Evolutionary conservation across 2,888 invertebrate genomes (phyloP), one percentile per base, ranked within the genome.

Genomic region (Pammene fasciana): DNA sequence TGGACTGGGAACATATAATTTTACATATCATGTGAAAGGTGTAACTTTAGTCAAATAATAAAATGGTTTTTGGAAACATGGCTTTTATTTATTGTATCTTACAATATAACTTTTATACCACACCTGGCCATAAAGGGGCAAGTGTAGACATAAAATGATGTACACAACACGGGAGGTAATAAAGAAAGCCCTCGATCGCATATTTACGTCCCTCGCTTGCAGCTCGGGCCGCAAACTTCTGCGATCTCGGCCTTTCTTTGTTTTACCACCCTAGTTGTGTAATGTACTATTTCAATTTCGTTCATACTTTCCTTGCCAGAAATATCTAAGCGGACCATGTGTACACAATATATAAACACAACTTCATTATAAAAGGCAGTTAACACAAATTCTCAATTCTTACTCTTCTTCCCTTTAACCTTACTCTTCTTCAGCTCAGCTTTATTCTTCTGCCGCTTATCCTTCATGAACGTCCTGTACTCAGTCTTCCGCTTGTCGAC

Each of bases 391-490:
- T 16, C 18, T 73, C 66, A 78, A 76, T 79, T 76, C 6, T 70
- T 71, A 67, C 79, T 80, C 68, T 82, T 85, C 68, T 85, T 86
- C 45, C 76, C 70, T 78, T 86, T 88, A 68, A 85, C 74, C 73
- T 90, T 92, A 78, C 83, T 90, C 46, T 84, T 88, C 77, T 89
- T 90, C 13, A 86, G 72, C 61, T 87, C 90, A 4, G 87, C 82
- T 76, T 95, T 96, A 67, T 90, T 93, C 72, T 94, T 95, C 82
- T 95, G 95, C 74, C 95, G 94, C 89, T 96, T 96, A 71, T 96
- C 94, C 78, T 94, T 95, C 88, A 95, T 95, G 43, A 95, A 95
- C 5, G 96, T 96, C 75, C 95, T 96, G 76, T 95, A 95, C 72
- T 95, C 94, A 6, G 94, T 93, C 79, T 95, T 95, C 67, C 94